Evolutionary conservation across 2,888 invertebrate species (phyloP).

Genomic region (Euplexia lucipara): DNA sequence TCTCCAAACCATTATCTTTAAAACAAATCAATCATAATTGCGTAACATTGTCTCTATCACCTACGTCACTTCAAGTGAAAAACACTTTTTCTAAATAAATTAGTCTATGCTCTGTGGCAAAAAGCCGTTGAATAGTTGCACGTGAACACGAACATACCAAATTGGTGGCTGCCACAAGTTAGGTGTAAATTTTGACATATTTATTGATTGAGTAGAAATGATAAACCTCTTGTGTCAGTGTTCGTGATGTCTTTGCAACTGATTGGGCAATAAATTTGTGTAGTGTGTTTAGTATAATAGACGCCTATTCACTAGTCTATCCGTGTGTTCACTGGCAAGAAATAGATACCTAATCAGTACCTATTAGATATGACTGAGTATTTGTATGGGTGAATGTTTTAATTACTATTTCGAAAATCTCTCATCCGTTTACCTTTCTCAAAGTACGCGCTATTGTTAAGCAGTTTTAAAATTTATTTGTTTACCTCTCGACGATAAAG

Average conservation of each 20-base stretch:
- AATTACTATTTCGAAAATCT: neutral
- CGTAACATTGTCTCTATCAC: constrained; percentile 38
- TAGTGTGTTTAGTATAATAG: neutral
- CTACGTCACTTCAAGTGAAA: constrained; percentile 37
- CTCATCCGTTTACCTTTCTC: too few species aligned
- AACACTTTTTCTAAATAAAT: constrained; percentile 58
- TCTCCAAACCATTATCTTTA: constrained; percentile 19
- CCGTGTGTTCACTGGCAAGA: neutral
- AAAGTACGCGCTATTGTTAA: too few species aligned
- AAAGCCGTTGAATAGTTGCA: constrained; percentile 57
- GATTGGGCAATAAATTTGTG: constrained; percentile 25
- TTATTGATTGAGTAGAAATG: constrained; percentile 34
- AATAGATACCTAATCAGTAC: too few species aligned
- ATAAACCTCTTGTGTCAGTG: constrained; percentile 18
- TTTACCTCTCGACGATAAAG: too few species aligned
- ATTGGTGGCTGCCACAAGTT: constrained; percentile 36
- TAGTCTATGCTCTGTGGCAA: constrained; percentile 41
- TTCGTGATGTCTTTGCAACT: constrained; percentile 23
- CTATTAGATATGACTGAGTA: too few species aligned
- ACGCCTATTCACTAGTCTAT: constrained; percentile 7
- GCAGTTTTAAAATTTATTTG: too few species aligned
- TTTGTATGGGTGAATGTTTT: neutral
- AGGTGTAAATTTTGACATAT: constrained; percentile 42
- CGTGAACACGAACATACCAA: constrained; percentile 52
- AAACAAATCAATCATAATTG: constrained; percentile 37